Evolutionary conservation across 2,113 vertebrate genomes (phyloP).

Genomic region (Nesogale talazaci): DNA sequence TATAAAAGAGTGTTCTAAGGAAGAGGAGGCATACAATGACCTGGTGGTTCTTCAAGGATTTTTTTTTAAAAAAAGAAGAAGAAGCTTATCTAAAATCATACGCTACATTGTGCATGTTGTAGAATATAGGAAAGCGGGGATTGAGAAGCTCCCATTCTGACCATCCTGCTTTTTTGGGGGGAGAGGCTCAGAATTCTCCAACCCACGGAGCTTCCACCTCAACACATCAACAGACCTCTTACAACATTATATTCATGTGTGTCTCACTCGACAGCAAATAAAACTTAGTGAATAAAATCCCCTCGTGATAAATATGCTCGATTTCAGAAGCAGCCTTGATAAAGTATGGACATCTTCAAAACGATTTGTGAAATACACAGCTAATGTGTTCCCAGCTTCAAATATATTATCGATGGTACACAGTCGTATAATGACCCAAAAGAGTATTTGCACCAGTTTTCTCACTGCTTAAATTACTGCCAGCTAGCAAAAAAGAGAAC

Average conservation of each 20-base stretch:
- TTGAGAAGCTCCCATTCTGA: slow-evolving; percentile 87
- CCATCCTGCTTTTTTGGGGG: slow-evolving; percentile 89
- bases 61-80: slow-evolving; percentile 35
- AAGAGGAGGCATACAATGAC: slow-evolving; percentile 80
- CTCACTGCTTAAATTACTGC: slow-evolving; percentile 84
- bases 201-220: slow-evolving; percentile 86
- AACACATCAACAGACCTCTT: slow-evolving; percentile 88
- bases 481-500: slow-evolving; percentile 72
- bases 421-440: slow-evolving; percentile 87
- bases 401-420: slow-evolving; percentile 81
- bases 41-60: slow-evolving; percentile 79
- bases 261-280: slow-evolving; percentile 87
- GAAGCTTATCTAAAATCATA: slow-evolving; percentile 81
- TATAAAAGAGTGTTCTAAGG: slow-evolving; percentile 80
- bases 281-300: slow-evolving; percentile 87
- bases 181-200: slow-evolving; percentile 87
- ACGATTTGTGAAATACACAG: slow-evolving; percentile 84
- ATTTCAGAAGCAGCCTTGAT: slow-evolving; percentile 83
- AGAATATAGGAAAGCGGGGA: slow-evolving; percentile 83
- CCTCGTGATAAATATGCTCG: slow-evolving; percentile 84
- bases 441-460: slow-evolving; percentile 85
- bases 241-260: slow-evolving; percentile 87
- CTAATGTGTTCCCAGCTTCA: slow-evolving; percentile 82
- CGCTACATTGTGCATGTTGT: slow-evolving; percentile 83
- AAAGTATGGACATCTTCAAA: slow-evolving; percentile 81